Percentiles rank a stretch among this genome's conserved stretches.
Evolutionary conservation across 2,797 vertebrate species (phyloP).

Genomic region (Bucorvus abyssinicus): DNA sequence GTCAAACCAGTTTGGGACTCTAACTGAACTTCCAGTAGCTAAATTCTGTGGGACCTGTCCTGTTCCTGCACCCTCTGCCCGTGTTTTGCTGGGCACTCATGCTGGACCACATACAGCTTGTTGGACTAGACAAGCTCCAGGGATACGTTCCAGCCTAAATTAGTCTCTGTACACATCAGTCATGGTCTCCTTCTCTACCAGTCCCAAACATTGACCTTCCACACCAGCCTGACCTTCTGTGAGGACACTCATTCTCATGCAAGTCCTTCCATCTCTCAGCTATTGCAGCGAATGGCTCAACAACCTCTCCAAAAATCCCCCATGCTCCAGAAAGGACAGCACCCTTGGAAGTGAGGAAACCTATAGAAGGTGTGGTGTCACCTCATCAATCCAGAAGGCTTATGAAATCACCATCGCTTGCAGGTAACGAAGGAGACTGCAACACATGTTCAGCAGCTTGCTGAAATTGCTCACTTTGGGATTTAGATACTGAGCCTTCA

Average conservation of each 20-base stretch:
- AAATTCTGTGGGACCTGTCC: neutral
- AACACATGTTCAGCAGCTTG: too few relatives aligned
- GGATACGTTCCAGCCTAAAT: too few relatives aligned
- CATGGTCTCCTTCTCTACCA: neutral
- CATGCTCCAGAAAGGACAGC: neutral
- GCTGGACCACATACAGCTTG: too few relatives aligned
- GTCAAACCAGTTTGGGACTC: neutral
- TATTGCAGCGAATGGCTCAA: neutral
- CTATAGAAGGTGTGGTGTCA: too few relatives aligned
- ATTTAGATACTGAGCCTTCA: too few relatives aligned
- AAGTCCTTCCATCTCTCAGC: neutral
- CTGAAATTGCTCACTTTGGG: too few relatives aligned
- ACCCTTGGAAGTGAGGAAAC: neutral
- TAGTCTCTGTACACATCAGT: neutral
- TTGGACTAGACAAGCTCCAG: too few relatives aligned
- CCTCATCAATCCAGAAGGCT: too few relatives aligned
- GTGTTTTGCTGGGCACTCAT: neutral
- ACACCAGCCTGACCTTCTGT: neutral
- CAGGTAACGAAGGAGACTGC: too few relatives aligned
- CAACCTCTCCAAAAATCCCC: neutral
- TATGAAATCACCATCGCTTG: too few relatives aligned
- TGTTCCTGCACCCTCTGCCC: neutral
- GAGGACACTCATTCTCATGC: neutral
- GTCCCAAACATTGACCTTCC: neutral
- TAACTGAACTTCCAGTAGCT: neutral